Base-by-base conservation (phyloP, 2,113 vertebrate genomes). In the Cololabis saira region DNA sequence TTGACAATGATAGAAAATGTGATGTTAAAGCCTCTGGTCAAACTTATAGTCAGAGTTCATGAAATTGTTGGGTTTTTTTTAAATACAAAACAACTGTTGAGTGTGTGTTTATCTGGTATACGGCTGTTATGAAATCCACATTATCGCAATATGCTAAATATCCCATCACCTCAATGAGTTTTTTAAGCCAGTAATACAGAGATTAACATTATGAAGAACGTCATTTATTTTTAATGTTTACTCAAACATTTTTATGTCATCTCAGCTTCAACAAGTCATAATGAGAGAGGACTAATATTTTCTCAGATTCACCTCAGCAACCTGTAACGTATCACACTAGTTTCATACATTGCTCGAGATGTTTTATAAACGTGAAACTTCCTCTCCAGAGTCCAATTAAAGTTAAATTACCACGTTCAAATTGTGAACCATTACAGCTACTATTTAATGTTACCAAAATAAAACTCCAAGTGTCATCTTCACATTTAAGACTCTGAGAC, bases 91-190 rank as follows among this genome's bases (percentile, higher is more conserved):
- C 14, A 21, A 3, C 3, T 43, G 30, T n/a, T 41, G 8, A 11
- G 41, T 45, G 48, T 14, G 18, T 19, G 7, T 75, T 45, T 22
- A 2, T 19, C 27, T 51, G 14, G 1, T 22, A 72, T 65, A 58
- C 22, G 40, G 33, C 47, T 61, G 43, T 84, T 77, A 43, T 41
- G n/a, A 73, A 78, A 76, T 27, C 50, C 1, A 17, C 22, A 16
- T 4, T 84, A 40, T 67, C 0, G 4, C 58, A 80, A 59, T 8
- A 53, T n/a, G 10, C 41, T 27, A 30, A 19, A n/a, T 45, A 24
- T 49, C 69, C 33, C 12, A 2, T 55, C 61, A 54, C 56, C 18
- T 18, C 24, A 45, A 1, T 27, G 61, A 3, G 1, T 24, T 18
- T 42, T 33, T 42, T 33, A 5, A 41, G 50, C 21, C n/a, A 17